Conservation (phyloP, 2,797 vertebrate genomes). For the Acridotheres tristis region DNA sequence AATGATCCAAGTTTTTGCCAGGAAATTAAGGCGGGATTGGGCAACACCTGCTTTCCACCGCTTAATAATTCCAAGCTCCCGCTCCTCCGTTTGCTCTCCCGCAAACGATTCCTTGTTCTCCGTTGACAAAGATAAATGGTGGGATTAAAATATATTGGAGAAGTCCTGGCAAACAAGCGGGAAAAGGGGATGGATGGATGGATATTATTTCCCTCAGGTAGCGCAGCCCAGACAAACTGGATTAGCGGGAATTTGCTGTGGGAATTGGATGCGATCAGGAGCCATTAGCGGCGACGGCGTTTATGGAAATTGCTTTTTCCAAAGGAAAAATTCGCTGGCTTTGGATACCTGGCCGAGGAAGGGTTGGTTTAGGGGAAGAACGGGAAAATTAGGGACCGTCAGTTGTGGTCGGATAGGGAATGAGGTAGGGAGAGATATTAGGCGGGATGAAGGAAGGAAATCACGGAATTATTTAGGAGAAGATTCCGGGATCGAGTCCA, state of each 20-base stretch:
- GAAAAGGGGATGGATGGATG: constrained; percentile 79
- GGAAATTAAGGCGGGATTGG: constrained; percentile 80
- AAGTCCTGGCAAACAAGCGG: constrained; percentile 83
- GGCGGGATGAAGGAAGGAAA: not conserved
- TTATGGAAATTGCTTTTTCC: constrained; percentile 82
- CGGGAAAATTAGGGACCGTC: not conserved
- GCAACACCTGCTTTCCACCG: constrained; percentile 88
- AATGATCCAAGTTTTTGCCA: constrained; percentile 83
- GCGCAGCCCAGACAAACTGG: constrained; percentile 89
- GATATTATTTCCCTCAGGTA: constrained; percentile 99
- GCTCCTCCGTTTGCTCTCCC: constrained; percentile 89
- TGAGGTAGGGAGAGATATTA: not conserved
- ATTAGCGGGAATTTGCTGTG: constrained; percentile 97
- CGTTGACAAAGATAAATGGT: constrained; percentile 84
- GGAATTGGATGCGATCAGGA: constrained; percentile 91
- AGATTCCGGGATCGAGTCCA: not conserved
- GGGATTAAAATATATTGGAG: constrained; percentile 96
- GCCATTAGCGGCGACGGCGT: constrained; percentile 89
- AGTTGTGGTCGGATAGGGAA: not conserved
- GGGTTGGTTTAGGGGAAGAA: not conserved
- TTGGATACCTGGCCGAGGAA: constrained; percentile 63
- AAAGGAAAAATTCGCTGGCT: constrained; percentile 76
- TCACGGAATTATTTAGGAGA: not conserved
- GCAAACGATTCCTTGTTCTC: constrained; percentile 83
- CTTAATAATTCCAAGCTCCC: constrained; percentile 82